A percentile compares a stretch with the other conserved stretches of the same genome.
Conservation (phyloP, 1,140 invertebrate species). For the Panagrolaimus sp. region DNA sequence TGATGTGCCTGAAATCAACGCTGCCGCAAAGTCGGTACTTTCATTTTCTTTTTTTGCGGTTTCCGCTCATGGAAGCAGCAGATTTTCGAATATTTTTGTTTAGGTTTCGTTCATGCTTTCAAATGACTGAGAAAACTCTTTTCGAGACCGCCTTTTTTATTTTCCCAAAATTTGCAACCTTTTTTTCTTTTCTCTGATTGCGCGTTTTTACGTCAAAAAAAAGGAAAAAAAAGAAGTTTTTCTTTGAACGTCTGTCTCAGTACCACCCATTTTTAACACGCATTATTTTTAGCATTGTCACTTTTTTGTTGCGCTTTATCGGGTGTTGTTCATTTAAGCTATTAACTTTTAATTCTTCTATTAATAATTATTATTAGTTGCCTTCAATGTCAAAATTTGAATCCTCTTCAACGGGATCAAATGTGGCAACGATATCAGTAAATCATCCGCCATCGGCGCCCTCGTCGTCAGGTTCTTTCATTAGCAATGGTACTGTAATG, state of each 20-base stretch:
- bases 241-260: not conserved
- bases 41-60: too few relatives aligned
- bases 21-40: too few relatives aligned
- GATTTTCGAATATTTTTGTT: too few relatives aligned
- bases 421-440: slow-evolving; percentile 9
- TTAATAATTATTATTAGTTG: not conserved
- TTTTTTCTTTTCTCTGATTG: not conserved
- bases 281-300: slow-evolving; percentile 11
- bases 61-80: too few relatives aligned
- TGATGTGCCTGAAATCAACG: too few relatives aligned
- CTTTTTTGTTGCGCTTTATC: not conserved
- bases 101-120: too few relatives aligned
- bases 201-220: slow-evolving; percentile 6
- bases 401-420: not conserved
- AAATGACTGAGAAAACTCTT: too few relatives aligned
- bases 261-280: not conserved
- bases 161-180: not conserved
- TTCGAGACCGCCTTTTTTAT: slow-evolving; percentile 16
- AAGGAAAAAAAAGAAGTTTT: not conserved
- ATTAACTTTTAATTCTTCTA: not conserved
- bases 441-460: not conserved
- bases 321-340: not conserved
- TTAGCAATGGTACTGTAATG: not conserved
- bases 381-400: not conserved
- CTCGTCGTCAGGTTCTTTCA: not conserved